A percentile compares a stretch with the other conserved stretches of the same genome.
Evolutionary conservation across 2,888 invertebrate genomes (phyloP).

Genomic region (Priocnemis perturbator): DNA sequence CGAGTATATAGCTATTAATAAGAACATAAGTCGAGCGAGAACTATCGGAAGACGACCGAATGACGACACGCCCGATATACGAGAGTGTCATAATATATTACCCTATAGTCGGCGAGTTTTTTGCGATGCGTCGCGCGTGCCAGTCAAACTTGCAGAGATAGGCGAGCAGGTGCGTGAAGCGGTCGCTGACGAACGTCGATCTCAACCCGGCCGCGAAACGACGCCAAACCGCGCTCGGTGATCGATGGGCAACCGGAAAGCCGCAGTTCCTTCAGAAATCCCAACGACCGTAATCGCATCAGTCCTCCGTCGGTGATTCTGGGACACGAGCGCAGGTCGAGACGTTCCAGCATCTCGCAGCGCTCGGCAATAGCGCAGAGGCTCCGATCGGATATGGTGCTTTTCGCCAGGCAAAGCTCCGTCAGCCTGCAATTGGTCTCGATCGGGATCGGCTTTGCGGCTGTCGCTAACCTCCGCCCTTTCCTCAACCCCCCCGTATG

Average conservation of each 20-base stretch:
- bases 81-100: too few relatives aligned
- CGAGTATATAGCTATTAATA: too few relatives aligned
- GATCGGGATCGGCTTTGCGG: too few relatives aligned
- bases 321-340: conserved; percentile 35
- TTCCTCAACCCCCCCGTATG: too few relatives aligned
- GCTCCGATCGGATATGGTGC: conserved; percentile 35
- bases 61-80: too few relatives aligned
- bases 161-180: conserved; percentile 36
- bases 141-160: conserved; percentile 42
- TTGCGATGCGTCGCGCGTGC: background rate
- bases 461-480: too few relatives aligned
- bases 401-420: conserved; percentile 29
- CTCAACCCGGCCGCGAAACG: conserved; percentile 35
- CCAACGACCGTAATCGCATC: conserved; percentile 30
- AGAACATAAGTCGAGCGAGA: too few relatives aligned
- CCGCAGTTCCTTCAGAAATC: conserved; percentile 35
- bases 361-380: conserved; percentile 25
- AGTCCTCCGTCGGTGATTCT: conserved; percentile 40
- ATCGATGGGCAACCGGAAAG: conserved; percentile 31
- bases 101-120: too few relatives aligned
- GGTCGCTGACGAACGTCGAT: conserved; percentile 37
- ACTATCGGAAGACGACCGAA: too few relatives aligned
- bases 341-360: conserved; percentile 29
- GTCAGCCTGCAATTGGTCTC: conserved; percentile 22
- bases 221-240: conserved; percentile 40